Conservation (phyloP, 2,888 invertebrate genomes). For the Papilio gigon region DNA sequence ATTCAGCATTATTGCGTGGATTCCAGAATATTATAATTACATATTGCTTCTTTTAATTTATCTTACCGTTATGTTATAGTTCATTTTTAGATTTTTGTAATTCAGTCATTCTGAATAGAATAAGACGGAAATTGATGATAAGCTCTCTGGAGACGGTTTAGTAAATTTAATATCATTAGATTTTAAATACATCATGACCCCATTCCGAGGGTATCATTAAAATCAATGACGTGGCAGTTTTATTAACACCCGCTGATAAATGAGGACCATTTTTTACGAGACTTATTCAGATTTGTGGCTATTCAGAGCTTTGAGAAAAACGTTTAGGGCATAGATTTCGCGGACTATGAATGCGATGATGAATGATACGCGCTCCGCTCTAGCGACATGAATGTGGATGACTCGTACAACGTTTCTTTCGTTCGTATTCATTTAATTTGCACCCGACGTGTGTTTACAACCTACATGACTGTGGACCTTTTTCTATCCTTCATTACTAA, state of each 20-base stretch:
- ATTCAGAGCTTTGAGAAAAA: conserved; percentile 27
- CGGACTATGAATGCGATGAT: conserved; percentile 17
- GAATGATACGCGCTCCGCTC: conserved; percentile 20
- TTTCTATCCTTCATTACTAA: too few relatives aligned
- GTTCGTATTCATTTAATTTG: neutral
- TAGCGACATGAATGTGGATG: conserved; percentile 13
- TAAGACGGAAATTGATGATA: conserved; percentile 10
- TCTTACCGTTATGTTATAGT: neutral
- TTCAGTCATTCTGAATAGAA: neutral
- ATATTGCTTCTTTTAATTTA: neutral
- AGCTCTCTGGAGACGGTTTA: conserved; percentile 1
- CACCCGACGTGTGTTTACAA: neutral
- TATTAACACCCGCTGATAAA: conserved; percentile 36
- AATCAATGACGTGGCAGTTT: conserved; percentile 39
- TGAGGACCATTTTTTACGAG: conserved; percentile 37
- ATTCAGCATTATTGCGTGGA: neutral
- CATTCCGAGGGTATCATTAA: conserved; percentile 36
- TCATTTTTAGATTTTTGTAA: neutral
- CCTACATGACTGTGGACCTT: too few relatives aligned
- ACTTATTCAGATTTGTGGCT: conserved; percentile 29
- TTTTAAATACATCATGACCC: conserved; percentile 33
- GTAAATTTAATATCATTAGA: conserved; percentile 32
- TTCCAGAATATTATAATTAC: neutral
- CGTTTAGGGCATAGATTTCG: conserved; percentile 25
- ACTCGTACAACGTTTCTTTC: conserved; percentile 29